Evolutionary conservation across 2,888 invertebrate genomes (phyloP), one percentile per base, ranked within the genome.

Genomic region (Scaptomyza flava): DNA sequence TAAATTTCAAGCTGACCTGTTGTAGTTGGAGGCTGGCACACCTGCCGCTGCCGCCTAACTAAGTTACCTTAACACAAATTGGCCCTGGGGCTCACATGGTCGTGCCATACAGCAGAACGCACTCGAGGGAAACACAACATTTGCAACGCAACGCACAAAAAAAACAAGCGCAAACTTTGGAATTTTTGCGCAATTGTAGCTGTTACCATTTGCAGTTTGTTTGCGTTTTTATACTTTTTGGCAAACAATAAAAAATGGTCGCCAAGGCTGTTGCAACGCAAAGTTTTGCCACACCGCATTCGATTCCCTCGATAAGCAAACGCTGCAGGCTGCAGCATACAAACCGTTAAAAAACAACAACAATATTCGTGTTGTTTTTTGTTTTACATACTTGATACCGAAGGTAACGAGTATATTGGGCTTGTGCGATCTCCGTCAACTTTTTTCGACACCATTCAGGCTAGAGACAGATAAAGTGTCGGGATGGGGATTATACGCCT

Each of bases 231-330:
- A 12, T 14, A 9, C 8, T 17, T 79, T 57, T 63, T 66, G 53
- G 57, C 69, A 73, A 81, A 81, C 82, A 87, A 87, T 81, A 87
- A 85, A 82, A 87, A 82, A 86, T 68, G 72, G 80, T 77, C 86
- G 64, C 69, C 73, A 79, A 76, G 66, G 66, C 68, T 68, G 67
- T 30, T 51, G 57, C 53, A 56, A 69, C 57, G 56, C 48, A 63
- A 64, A 60, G 27, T 77, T 86, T 83, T 61, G 64, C 68, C 68
- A 66, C 74, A 64, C 72, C 77, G 83, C 74, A 77, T 87, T 87
- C 86, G 81, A 87, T 74, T 88, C 81, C 81, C 80, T 50, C 67
- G 79, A 77, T 79, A 81, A 87, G 53, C 65, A 53, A 66, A 56
- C 17, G 7, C 31, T 48, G 12, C 42, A 43, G 51, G 7, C 31